Conservation (phyloP, 2,113 vertebrate species). For the mouse (Mus musculus) region DNA sequence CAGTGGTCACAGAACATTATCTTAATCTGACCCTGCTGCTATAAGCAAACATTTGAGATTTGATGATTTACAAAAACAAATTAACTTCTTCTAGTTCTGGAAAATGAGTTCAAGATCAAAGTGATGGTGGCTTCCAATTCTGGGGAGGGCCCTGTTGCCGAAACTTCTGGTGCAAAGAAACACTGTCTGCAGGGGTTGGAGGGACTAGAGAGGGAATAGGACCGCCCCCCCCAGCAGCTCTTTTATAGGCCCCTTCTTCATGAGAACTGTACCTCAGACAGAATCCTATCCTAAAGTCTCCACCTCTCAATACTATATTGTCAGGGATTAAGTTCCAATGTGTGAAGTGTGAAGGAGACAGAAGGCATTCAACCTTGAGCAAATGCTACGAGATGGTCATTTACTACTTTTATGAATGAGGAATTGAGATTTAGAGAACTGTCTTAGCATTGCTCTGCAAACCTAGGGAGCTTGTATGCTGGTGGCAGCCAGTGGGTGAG, state of each 20-base stretch:
- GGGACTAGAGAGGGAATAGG: not conserved
- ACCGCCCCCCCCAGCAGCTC: not conserved
- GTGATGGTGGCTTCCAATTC: too few relatives aligned
- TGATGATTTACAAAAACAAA: not conserved
- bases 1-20: not conserved
- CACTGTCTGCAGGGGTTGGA: not conserved
- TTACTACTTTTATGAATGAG: not conserved
- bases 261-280: not conserved
- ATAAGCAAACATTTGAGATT: not conserved
- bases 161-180: not conserved
- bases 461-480: too few relatives aligned
- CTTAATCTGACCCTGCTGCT: not conserved
- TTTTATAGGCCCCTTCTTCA: not conserved
- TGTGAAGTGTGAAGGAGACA: not conserved
- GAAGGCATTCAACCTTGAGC: not conserved
- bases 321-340: not conserved
- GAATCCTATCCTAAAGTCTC: not conserved
- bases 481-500: too few relatives aligned
- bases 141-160: not conserved
- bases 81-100: not conserved
- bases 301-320: not conserved
- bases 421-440: not conserved
- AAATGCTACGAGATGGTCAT: not conserved
- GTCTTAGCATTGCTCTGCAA: not conserved
- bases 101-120: not conserved